Evolutionary conservation across 1,140 invertebrate genomes (phyloP), one percentile per base, ranked within the genome.

Genomic region (Orchesella cincta): DNA sequence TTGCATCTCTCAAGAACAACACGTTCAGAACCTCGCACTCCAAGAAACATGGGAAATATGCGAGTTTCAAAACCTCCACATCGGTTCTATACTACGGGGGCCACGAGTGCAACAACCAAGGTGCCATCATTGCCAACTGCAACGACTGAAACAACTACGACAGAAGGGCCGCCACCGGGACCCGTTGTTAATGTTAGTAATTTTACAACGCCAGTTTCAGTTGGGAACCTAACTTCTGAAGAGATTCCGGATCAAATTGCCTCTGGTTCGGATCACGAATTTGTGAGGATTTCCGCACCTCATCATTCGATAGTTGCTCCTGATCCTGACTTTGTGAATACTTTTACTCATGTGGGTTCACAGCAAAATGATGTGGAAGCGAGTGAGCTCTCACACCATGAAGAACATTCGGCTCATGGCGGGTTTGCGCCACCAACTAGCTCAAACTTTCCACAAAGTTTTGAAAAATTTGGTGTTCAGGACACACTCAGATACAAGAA

Each of bases 181-280:
- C 39, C 39, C 39, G 20, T 46, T n/a, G n/a, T n/a, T n/a, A n/a
- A n/a, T n/a, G n/a, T n/a, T n/a, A n/a, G n/a, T n/a, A n/a, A n/a
- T n/a, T n/a, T n/a, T n/a, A n/a, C n/a, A n/a, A n/a, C n/a, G n/a
- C n/a, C n/a, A n/a, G n/a, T n/a, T n/a, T n/a, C n/a, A n/a, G n/a
- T n/a, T n/a, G n/a, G n/a, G 54, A 23, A 57, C 12, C 26, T 26
- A 23, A 5, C 8, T n/a, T n/a, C n/a, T 26, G 3, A 14, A 23
- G 54, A n/a, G 52, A 57, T 57, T n/a, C 52, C 52, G 5, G 62
- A 67, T 67, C 62, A 67, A 31, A 67, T 67, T 33, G 62, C 62
- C 8, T 12, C 8, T 8, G 28, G 28, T 14, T 67, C 62, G 8
- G 62, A 67, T 31, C 3, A n/a, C 3, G 8, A 57, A 57, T 57